Conservation (phyloP, 1,140 invertebrate species). For the Alviniconcha marisindica region DNA sequence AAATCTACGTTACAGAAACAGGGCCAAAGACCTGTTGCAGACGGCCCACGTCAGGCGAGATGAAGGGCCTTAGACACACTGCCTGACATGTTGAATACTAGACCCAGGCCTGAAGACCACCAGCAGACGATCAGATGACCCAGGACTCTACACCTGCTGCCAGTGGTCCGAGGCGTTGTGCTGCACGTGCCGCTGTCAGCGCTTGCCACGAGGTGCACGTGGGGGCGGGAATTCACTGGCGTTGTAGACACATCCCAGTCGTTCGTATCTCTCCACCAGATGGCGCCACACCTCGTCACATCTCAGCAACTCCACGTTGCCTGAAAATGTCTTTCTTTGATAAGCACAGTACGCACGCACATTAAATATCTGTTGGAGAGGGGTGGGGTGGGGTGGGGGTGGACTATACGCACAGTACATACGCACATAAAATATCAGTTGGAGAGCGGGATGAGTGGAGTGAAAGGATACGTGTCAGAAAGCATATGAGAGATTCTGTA, state of each 20-base stretch:
- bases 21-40: too few relatives aligned
- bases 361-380: too few relatives aligned
- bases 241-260: not conserved
- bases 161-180: not conserved
- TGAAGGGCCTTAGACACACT: too few relatives aligned
- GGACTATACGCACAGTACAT: too few relatives aligned
- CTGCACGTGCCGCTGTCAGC: not conserved
- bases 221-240: not conserved
- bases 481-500: not conserved
- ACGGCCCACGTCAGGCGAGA: too few relatives aligned
- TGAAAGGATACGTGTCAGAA: not conserved
- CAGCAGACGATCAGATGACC: too few relatives aligned
- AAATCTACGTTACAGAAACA: too few relatives aligned
- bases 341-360: too few relatives aligned
- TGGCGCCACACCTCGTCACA: conserved; percentile 19
- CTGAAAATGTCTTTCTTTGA: not conserved
- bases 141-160: not conserved
- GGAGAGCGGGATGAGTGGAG: not conserved
- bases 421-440: too few relatives aligned
- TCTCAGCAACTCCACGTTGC: conserved; percentile 1
- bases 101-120: too few relatives aligned
- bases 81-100: too few relatives aligned
- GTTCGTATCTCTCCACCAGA: conserved; percentile 9
- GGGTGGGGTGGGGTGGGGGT: too few relatives aligned
- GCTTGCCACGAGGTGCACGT: not conserved